These are phyloP conservation scores for Drosophila quadrilineata DNA, from an alignment of 1,140 invertebrate species.

Conservation along the genomic window DNA sequence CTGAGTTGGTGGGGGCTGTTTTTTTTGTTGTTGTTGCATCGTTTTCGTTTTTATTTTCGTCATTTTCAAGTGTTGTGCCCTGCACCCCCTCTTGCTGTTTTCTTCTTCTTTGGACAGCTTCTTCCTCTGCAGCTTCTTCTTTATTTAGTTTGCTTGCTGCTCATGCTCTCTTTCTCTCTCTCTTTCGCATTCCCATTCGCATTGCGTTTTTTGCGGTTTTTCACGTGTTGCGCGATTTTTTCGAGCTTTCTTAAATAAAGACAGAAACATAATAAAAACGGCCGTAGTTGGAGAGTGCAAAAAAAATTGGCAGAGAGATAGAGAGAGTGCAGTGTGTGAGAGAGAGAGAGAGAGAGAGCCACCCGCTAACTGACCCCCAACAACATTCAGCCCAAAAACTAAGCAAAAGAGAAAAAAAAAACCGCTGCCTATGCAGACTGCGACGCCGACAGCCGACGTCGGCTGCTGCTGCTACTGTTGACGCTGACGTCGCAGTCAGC, in stretches of 20 bases:
- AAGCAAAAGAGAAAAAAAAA: too few relatives aligned
- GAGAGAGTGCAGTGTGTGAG: too few relatives aligned
- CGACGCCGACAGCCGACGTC: not conserved
- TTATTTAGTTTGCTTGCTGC: constrained; percentile 13
- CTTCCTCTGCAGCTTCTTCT: constrained; percentile 12
- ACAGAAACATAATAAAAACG: constrained; percentile 20
- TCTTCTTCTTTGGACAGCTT: too few relatives aligned
- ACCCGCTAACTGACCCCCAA: constrained; percentile 16
- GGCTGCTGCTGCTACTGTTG: not conserved
- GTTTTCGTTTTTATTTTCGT: constrained; percentile 70
- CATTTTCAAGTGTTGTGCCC: constrained; percentile 66
- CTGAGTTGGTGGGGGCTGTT: too few relatives aligned
- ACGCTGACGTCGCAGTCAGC: constrained; percentile 28
- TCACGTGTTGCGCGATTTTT: too few relatives aligned
- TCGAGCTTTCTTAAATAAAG: constrained; percentile 50
- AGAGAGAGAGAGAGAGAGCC: too few relatives aligned
- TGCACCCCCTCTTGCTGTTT: too few relatives aligned
- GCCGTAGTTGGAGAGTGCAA: too few relatives aligned
- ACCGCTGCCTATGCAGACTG: constrained; percentile 28
- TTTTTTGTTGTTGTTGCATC: too few relatives aligned
- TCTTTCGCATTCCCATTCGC: not conserved
- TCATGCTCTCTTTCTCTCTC: constrained; percentile 7
- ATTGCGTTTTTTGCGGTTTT: constrained; percentile 71
- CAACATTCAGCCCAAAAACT: too few relatives aligned
- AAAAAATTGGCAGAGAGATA: too few relatives aligned